Evolutionary conservation across 2,113 vertebrate genomes (phyloP), one percentile per base, ranked within the genome.

Genomic region (Cyphomyrus discorhynchus): DNA sequence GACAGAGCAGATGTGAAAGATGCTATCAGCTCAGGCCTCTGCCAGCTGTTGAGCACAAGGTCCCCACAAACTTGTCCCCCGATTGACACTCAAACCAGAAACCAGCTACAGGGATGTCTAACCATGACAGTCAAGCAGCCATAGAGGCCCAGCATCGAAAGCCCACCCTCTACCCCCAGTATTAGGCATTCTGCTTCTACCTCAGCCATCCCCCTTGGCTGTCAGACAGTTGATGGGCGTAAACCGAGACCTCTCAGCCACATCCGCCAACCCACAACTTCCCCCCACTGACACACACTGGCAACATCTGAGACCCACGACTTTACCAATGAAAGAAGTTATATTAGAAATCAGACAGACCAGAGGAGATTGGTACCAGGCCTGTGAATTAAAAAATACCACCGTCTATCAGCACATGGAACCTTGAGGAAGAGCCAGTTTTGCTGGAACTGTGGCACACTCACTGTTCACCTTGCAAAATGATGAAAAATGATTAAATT

Each of bases 241-340:
- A 88, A 88, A 70, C 87, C 45, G 11, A 88, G 42, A 88, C 87
- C 56, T 49, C n/a, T 56, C 42, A 42, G n/a, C 87, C 87, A 88
- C 87, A 88, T 88, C 87, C 62, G 87, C 87, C n/a, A 70, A 47
- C 42, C 87, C 87, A 70, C 87, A 70, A 49, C 62, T 35, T 35
- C 87, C 56, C 39, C 21, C 56, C 13, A 0, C 56, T 19, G 58
- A 35, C 45, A 74, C 56, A 74, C 52, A 24, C 11, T 27, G 53
- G 35, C 46, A 42, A 24, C 52, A 88, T 87, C 52, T 31, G 27
- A 31, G n/a, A 53, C 21, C 56, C 42, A 88, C 42, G 3, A 45
- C 56, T 46, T 19, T 24, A 58, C 27, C 3, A 39, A 17, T 42
- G 31, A 87, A 53, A 52, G 27, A 52, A 35, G 8, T 2, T 19